These are phyloP conservation scores for Hypomesus transpacificus DNA, from an alignment of 2,113 vertebrate genomes.

Conservation along the genomic window DNA sequence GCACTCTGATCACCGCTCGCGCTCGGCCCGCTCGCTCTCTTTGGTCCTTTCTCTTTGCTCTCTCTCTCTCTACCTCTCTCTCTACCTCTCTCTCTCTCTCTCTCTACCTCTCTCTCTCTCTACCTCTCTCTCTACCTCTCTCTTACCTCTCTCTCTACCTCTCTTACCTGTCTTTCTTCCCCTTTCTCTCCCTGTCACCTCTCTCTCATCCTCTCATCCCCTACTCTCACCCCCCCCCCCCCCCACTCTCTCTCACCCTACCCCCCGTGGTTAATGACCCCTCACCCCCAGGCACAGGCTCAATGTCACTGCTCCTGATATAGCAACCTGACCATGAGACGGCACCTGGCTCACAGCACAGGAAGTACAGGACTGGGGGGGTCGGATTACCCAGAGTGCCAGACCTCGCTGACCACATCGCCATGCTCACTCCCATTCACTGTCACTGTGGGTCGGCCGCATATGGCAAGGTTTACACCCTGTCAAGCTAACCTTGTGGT, in stretches of 20 bases:
- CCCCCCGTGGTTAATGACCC: conserved; percentile 22
- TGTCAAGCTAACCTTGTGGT: conserved; percentile 5
- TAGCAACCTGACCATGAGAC: conserved; percentile 36
- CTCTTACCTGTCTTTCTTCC: not conserved
- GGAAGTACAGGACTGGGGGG: conserved; percentile 40
- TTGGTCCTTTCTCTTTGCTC: not conserved
- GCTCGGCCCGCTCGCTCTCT: not conserved
- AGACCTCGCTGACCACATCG: too few species aligned
- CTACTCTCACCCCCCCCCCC: not conserved
- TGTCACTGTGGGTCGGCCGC: conserved; percentile 16
- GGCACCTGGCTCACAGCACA: not conserved
- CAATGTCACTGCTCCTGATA: conserved; percentile 47
- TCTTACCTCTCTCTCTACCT: not conserved
- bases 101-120: not conserved
- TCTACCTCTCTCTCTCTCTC: not conserved
- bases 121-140: not conserved
- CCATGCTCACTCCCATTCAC: conserved; percentile 29
- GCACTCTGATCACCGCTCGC: conserved; percentile 21
- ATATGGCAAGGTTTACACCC: not conserved
- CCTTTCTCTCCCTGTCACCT: not conserved
- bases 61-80: conserved; percentile 1
- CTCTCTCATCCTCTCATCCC: not conserved
- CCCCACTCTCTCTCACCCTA: not conserved
- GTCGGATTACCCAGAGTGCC: too few species aligned
- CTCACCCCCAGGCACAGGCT: conserved; percentile 19